Base-by-base conservation (phyloP, 2,888 invertebrate species). In the Drosophila kambysellisi region DNA sequence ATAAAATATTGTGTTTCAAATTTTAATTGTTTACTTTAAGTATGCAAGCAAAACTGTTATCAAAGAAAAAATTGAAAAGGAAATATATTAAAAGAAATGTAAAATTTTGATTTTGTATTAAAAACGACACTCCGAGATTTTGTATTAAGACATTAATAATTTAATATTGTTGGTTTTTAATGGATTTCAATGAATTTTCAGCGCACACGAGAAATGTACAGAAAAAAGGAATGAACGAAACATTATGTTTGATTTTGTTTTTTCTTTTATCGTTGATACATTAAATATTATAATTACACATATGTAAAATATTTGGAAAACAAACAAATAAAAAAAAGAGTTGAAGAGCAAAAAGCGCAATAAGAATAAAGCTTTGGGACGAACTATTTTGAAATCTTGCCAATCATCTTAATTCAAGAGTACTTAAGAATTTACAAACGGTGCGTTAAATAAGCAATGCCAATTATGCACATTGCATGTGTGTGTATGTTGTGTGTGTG, bases 171-270 rank as follows among this genome's bases (percentile, higher is more conserved):
- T 81, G 15, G 53, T 35, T 62, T 74, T 76, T 57, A 72, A 75
- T 86, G 59, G 66, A 67, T 74, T 70, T 72, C 58, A 63, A 70
- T 75, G 80, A 83, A 89, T 90, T 86, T 71, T 86, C 83, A 77
- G 69, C 57, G 68, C 74, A 65, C 77, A 88, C 61, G 52, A 58
- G 32, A 62, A 56, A 68, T 48, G 43, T 63, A 60, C 59, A 58
- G 30, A 58, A 54, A 29, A 70, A 64, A 62, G 61, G 33, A 74
- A 70, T 85, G 62, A 75, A 70, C 25, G 62, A 70, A 70, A n/a
- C 68, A 58, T 54, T 30, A 51, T 54, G 48, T 64, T 51, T 64
- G 6, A 58, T 43, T 62, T 65, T 32, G 32, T 41, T 61, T 33
- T 68, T 53, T 66, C 20, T 0, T 25, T 67, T 56, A 60, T 61